Percentiles rank a stretch among this genome's conserved stretches.
These are phyloP conservation scores for Porites australiensis DNA, from an alignment of 64 coral and sea anemone genomes.

Conservation along the genomic window DNA sequence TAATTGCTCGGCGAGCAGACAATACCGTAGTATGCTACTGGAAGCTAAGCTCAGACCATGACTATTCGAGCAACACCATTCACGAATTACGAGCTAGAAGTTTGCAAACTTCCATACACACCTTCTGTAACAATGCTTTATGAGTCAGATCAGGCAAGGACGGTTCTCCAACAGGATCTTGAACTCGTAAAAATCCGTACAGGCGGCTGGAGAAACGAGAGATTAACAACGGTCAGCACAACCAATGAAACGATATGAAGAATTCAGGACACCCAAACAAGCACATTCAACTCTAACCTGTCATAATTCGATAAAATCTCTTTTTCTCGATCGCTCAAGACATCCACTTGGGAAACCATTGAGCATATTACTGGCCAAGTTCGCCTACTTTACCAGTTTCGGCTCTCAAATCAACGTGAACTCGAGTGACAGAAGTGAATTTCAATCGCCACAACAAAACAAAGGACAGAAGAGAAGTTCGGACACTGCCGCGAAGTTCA, in stretches of 20 bases:
- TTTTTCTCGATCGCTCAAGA: slow-evolving; percentile 98
- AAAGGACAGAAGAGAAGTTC: slow-evolving; percentile 70
- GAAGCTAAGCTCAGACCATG: background rate
- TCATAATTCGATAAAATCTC: slow-evolving; percentile 95
- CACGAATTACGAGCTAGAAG: slow-evolving; percentile 17
- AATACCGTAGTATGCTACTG: background rate
- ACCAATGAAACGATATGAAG: background rate
- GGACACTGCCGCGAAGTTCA: slow-evolving; percentile 32
- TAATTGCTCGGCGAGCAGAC: slow-evolving; percentile 2
- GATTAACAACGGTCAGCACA: background rate
- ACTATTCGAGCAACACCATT: background rate
- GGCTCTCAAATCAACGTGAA: slow-evolving; percentile 40
- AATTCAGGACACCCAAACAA: background rate
- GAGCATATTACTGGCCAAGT: slow-evolving; percentile 95
- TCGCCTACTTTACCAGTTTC: slow-evolving; percentile 78
- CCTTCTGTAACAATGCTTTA: slow-evolving; percentile 90
- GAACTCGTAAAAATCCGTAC: slow-evolving; percentile 95
- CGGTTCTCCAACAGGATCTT: slow-evolving; percentile 91
- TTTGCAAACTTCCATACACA: slow-evolving; percentile 46
- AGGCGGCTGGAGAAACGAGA: slow-evolving; percentile 78
- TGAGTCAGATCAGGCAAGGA: slow-evolving; percentile 94
- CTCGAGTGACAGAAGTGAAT: slow-evolving; percentile 73
- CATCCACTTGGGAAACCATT: slow-evolving; percentile 99
- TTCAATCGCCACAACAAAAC: slow-evolving; percentile 92
- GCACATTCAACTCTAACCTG: slow-evolving; percentile 67